These are phyloP conservation scores for Mesoclemmys tuberculata DNA, from an alignment of 2,113 vertebrate species.

Conservation along the genomic window DNA sequence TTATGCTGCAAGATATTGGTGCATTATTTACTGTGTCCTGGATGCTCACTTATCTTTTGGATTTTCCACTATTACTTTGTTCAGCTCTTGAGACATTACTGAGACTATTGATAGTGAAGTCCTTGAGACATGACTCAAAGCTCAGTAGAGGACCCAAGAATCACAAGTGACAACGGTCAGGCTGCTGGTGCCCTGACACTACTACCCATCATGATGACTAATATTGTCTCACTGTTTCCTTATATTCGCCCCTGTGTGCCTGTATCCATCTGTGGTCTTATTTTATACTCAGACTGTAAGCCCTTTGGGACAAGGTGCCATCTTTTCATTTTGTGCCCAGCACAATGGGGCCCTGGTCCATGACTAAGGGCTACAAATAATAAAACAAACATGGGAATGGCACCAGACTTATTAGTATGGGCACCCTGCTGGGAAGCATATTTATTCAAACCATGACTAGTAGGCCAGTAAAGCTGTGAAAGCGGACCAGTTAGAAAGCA, in stretches of 20 bases:
- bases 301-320: background rate
- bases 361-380: background rate
- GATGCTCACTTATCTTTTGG: background rate
- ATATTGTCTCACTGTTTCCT: background rate
- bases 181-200: background rate
- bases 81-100: background rate
- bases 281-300: background rate
- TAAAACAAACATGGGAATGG: background rate
- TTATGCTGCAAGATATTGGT: background rate
- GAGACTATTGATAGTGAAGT: background rate
- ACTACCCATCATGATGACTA: background rate
- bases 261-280: background rate
- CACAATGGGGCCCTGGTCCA: background rate
- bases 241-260: background rate
- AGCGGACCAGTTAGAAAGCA: background rate
- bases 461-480: background rate
- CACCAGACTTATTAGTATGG: background rate
- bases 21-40: background rate
- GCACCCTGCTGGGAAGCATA: background rate
- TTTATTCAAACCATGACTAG: background rate
- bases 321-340: background rate
- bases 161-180: background rate
- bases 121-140: conserved; percentile 14
- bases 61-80: background rate
- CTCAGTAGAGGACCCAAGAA: conserved; percentile 1